These are phyloP conservation scores for Semnornis frantzii DNA, from an alignment of 2,113 vertebrate genomes.

Conservation along the genomic window DNA sequence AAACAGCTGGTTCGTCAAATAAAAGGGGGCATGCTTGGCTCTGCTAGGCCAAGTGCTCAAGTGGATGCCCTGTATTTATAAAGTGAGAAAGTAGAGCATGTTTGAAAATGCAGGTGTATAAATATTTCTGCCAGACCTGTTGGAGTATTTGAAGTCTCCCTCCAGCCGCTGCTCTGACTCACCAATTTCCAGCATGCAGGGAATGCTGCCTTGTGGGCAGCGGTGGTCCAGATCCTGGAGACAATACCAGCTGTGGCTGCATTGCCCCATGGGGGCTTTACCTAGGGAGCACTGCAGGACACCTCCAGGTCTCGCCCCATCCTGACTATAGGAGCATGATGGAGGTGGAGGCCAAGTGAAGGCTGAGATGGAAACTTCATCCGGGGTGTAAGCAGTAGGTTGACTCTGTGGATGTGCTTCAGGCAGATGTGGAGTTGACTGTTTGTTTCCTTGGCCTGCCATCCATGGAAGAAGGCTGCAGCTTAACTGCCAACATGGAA, in stretches of 20 bases:
- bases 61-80: slow-evolving; percentile 38
- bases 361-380: background rate
- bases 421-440: background rate
- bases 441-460: background rate
- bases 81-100: slow-evolving; percentile 49
- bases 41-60: background rate
- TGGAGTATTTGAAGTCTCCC: slow-evolving; percentile 39
- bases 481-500: slow-evolving; percentile 12
- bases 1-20: slow-evolving; percentile 47
- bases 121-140: slow-evolving; percentile 51
- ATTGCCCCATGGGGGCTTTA: background rate
- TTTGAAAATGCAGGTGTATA: slow-evolving; percentile 54
- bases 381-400: rapidly evolving
- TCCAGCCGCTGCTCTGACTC: slow-evolving; percentile 11
- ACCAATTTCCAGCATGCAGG: background rate
- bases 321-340: rapidly evolving
- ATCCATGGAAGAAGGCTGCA: background rate
- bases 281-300: background rate
- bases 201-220: background rate
- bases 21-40: background rate
- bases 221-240: background rate
- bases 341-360: background rate
- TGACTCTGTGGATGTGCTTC: background rate
- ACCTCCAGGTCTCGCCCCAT: background rate
- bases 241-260: rapidly evolving